Base-by-base conservation (phyloP, 2,113 vertebrate genomes). In the Polypterus bichir region DNA sequence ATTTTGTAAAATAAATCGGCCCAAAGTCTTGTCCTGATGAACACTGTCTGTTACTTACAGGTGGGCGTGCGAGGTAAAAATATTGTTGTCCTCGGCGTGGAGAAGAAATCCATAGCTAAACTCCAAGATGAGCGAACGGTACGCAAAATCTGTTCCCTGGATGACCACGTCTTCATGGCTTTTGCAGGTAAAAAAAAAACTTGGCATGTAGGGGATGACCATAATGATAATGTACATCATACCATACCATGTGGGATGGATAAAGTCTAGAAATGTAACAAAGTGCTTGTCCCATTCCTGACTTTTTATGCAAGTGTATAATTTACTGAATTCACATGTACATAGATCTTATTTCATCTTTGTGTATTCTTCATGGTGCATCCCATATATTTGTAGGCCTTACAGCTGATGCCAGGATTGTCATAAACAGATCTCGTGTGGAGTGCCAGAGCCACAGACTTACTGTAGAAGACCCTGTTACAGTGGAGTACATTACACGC, bases 401-500 rank as follows among this genome's bases (percentile, higher is more conserved):
- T 63, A 92, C 90, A 0, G 91, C 90, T 0, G 91, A 92, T 1
- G 90, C 90, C 5, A 81, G 90, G 57, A 91, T 92, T 63, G 83
- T 92, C 53, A 91, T 92, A 64, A 92, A 92, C 49, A 78, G 90
- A 64, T 88, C 90, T 45, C 86, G 89, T 3, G 88, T 91, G 9
- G 91, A 92, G 64, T 91, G 90, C 64, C 90, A 92, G 68, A 92
- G 90, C 76, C 90, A 92, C 73, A 77, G 89, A 61, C 86, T 92
- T 7, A 92, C 89, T 0, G 90, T 92, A 71, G 90, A 92, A 68
- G 90, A 92, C 65, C 90, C 90, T 0, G 89, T 89, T 67, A 92
- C 90, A 0, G 88, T 92, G 72, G 90, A 92, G 66, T 92, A 92
- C 71, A 92, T 92, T 76, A 92, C 90, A 0, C 86, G 90, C 44